Evolutionary conservation across 2,797 vertebrate genomes (phyloP).

Genomic region (Rhinoraja longicauda): DNA sequence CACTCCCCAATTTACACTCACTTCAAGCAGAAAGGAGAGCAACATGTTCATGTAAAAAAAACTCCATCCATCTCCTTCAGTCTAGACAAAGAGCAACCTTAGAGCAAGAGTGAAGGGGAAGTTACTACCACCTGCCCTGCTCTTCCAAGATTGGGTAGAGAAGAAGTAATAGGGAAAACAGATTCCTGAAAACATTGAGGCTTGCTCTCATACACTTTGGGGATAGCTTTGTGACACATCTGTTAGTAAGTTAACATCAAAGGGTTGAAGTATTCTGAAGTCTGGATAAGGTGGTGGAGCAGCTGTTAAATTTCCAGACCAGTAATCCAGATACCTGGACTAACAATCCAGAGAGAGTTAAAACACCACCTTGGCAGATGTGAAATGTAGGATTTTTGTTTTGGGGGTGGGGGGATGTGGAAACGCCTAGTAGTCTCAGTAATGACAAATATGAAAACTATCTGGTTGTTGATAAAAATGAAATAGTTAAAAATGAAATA

Average conservation of each 20-base stretch:
- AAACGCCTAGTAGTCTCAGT: too few species aligned
- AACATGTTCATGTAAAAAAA: neutral
- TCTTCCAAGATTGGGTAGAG: neutral
- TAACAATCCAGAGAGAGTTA: too few species aligned
- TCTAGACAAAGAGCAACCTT: neutral
- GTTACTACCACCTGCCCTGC: neutral
- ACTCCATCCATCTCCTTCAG: neutral
- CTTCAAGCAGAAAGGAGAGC: neutral
- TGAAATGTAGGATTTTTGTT: too few species aligned
- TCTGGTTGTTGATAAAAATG: too few species aligned
- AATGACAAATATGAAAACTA: too few species aligned
- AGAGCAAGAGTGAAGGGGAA: neutral
- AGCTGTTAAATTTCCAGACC: too few species aligned
- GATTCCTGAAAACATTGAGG: neutral
- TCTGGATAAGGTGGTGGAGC: too few species aligned
- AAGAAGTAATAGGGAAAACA: neutral
- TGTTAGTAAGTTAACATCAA: neutral
- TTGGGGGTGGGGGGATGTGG: too few species aligned
- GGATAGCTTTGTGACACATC: neutral
- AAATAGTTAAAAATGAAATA: too few species aligned
- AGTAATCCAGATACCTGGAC: too few species aligned
- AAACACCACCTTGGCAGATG: too few species aligned
- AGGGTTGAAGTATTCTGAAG: neutral
- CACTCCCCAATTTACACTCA: neutral
- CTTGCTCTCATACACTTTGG: neutral